These are phyloP conservation scores for Dissostichus mawsoni DNA, from an alignment of 2,113 vertebrate species.

Conservation along the genomic window DNA sequence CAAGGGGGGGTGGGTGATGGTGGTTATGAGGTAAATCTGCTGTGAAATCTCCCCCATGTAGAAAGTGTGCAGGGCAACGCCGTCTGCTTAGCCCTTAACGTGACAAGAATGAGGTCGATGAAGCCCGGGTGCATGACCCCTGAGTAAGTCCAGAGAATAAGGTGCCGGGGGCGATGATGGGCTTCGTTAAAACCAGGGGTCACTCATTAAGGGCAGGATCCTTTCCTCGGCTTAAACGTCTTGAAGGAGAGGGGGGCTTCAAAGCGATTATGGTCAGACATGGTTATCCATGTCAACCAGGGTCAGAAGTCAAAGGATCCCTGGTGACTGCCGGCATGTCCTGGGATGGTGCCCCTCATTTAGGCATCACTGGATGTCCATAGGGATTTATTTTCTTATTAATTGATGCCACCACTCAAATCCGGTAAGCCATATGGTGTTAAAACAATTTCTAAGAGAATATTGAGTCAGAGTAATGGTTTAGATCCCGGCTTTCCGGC, in stretches of 20 bases:
- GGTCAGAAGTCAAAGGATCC: constrained; percentile 77
- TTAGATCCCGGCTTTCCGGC: too few relatives aligned
- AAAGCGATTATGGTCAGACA: constrained; percentile 62
- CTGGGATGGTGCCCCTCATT: background rate
- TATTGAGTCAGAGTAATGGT: too few relatives aligned
- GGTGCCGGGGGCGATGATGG: constrained; percentile 33
- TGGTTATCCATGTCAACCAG: constrained; percentile 67
- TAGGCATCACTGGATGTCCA: constrained; percentile 4
- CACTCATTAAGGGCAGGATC: constrained; percentile 48
- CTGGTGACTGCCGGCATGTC: constrained; percentile 62
- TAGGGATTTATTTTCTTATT: constrained; percentile 27
- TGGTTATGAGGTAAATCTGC: constrained; percentile 67
- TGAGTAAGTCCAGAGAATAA: constrained; percentile 25
- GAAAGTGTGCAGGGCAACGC: constrained; percentile 32
- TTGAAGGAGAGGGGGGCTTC: constrained; percentile 45
- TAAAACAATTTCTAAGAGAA: constrained; percentile 11
- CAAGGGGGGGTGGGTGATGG: constrained; percentile 24
- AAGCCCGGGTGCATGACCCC: constrained; percentile 38
- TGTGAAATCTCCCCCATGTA: constrained; percentile 59
- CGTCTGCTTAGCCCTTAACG: constrained; percentile 40
- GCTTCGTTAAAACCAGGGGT: constrained; percentile 62
- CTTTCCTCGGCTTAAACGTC: constrained; percentile 43
- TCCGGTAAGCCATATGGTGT: constrained; percentile 13
- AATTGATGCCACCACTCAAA: constrained; percentile 21
- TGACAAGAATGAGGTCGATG: constrained; percentile 60